phyloP scores from a whole-genome alignment of 2,888 invertebrate species.

The Hirtodrosophila alboralis region DNA sequence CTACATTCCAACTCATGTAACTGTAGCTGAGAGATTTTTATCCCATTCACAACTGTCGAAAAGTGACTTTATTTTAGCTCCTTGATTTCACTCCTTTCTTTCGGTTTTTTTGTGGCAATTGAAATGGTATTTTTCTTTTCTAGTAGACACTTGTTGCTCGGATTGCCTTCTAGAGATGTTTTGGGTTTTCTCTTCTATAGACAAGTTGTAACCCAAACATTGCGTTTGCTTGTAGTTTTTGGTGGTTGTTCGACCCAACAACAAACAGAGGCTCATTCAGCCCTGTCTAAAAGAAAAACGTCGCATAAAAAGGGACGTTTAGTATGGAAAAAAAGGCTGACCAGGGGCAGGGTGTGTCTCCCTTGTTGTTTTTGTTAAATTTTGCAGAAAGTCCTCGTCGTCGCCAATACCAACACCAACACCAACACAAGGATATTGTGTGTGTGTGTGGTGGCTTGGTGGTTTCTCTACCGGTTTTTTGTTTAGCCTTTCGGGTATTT shows the following conservation, averaged over 20 bases:
- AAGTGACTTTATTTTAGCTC: conserved; percentile 42
- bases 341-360: conserved; percentile 53
- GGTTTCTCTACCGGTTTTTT: conserved; percentile 64
- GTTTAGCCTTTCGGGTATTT: conserved; percentile 76
- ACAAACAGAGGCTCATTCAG: conserved; percentile 26
- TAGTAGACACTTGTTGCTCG: conserved; percentile 65
- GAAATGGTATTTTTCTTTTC: conserved; percentile 55
- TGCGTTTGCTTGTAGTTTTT: conserved; percentile 35
- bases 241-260: conserved; percentile 59
- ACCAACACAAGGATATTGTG: conserved; percentile 29
- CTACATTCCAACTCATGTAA: conserved; percentile 5
- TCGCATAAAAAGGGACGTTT: conserved; percentile 72
- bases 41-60: conserved; percentile 15
- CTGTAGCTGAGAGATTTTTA: conserved; percentile 8
- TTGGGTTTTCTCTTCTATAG: conserved; percentile 40
- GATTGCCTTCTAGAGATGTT: conserved; percentile 15
- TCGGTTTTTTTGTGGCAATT: conserved; percentile 34
- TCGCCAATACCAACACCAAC: conserved; percentile 26
- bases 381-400: conserved; percentile 75
- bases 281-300: conserved; percentile 54
- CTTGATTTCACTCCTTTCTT: conserved; percentile 41
- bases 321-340: conserved; percentile 57
- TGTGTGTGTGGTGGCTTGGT: conserved; percentile 54
- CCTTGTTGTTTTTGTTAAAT: conserved; percentile 81
- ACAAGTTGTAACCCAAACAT: conserved; percentile 34